Evolutionary conservation across 2,113 vertebrate genomes (phyloP).

Genomic region (Gasterosteus nipponicus): DNA sequence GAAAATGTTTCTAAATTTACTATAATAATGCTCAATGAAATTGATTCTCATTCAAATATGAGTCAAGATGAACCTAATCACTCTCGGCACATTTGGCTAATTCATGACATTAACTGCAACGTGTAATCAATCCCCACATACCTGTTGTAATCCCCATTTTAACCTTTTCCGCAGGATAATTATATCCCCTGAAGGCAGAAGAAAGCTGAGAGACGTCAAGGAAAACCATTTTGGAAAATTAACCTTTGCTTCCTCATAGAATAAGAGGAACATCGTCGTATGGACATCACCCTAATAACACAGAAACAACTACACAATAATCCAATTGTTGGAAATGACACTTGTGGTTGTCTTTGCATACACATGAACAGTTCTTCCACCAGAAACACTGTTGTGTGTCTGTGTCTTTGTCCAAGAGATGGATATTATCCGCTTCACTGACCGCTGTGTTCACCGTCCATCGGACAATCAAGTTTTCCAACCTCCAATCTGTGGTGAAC

Average conservation of each 20-base stretch:
- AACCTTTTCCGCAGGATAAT: conserved; percentile 36
- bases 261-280: conserved; percentile 4
- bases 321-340: neutral
- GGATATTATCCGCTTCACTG: conserved; percentile 63
- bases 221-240: conserved; percentile 17
- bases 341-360: neutral
- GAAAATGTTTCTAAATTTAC: no score
- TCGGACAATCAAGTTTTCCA: conserved; percentile 67
- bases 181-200: conserved; percentile 24
- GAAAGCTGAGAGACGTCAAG: conserved; percentile 18
- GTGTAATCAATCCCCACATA: conserved; percentile 44
- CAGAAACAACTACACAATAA: neutral
- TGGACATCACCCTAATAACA: conserved; percentile 20
- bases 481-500: conserved; percentile 65
- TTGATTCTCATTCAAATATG: neutral
- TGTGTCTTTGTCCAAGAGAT: conserved; percentile 48
- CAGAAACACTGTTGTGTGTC: conserved; percentile 19
- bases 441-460: conserved; percentile 61
- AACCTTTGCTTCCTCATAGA: conserved; percentile 26
- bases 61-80: conserved; percentile 14
- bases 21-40: no score
- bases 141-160: conserved; percentile 34
- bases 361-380: conserved; percentile 23
- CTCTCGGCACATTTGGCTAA: conserved; percentile 39
- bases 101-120: conserved; percentile 28